phyloP scores from a whole-genome alignment of 2,888 invertebrate species.

The Siphlonurus alternatus region DNA sequence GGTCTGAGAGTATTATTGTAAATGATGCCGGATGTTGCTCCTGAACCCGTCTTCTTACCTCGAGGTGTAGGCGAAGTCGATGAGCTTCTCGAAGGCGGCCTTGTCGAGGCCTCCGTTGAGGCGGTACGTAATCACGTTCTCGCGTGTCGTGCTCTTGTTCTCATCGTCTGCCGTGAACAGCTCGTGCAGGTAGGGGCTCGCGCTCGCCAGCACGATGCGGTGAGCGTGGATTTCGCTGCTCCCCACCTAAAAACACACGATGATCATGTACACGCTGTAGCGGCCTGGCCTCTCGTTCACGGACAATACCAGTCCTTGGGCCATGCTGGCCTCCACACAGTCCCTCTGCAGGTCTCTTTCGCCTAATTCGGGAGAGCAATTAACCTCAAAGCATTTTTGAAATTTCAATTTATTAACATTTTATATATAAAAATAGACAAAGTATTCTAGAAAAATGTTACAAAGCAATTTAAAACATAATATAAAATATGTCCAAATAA shows the following conservation, averaged over 20 bases:
- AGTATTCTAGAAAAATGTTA: no score
- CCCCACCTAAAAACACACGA: no score
- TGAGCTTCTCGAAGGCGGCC: conserved; percentile 51
- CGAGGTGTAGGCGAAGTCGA: conserved; percentile 72
- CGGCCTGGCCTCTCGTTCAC: background rate
- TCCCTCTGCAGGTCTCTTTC: background rate
- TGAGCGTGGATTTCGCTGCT: conserved; percentile 58
- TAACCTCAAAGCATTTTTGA: no score
- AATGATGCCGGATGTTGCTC: no score
- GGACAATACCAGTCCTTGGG: background rate
- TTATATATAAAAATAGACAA: no score
- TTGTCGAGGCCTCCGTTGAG: conserved; percentile 45
- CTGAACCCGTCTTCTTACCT: conserved; percentile 28
- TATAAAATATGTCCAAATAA: no score
- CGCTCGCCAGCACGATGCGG: conserved; percentile 60
- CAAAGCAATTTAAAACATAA: no score
- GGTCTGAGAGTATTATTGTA: background rate
- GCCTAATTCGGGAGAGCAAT: background rate
- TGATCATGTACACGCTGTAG: conserved; percentile 16
- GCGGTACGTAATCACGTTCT: conserved; percentile 38
- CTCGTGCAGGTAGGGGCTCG: conserved; percentile 59
- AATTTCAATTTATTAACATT: no score
- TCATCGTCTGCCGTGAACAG: conserved; percentile 44
- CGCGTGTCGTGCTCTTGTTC: conserved; percentile 23
- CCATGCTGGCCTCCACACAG: background rate